Evolutionary conservation across 2,113 vertebrate genomes (phyloP), one percentile per base, ranked within the genome.

Genomic region (Mirounga angustirostris): DNA sequence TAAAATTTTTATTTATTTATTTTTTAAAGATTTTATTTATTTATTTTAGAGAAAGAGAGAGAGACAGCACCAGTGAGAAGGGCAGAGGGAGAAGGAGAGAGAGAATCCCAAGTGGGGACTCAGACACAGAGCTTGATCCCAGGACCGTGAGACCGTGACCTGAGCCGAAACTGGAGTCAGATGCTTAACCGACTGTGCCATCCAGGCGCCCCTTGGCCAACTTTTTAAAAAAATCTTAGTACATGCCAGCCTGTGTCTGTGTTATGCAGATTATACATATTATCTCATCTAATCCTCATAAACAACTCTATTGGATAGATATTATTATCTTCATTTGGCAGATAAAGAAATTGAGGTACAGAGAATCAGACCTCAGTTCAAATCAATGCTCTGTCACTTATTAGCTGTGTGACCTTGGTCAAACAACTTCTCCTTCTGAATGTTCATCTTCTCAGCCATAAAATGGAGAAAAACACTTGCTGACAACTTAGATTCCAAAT

Each of bases 381-480:
- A 52, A 74, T 73, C 33, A 43, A 19, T 40, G 50, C 33, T 36
- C 81, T 89, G 30, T 89, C n/a, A 50, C 12, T 56, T 69, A 58
- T 12, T 69, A 88, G 63, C 40, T 92, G 5, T 21, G 2, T 54
- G 22, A 95, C 8, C 76, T 22, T 73, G 95, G 30, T 40, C 33
- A 71, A 65, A 71, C 14, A 50, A 18, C 9, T 24, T 63, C 33
- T 59, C 73, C 24, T 74, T 56, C 26, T 81, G 67, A 50, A 36
- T 36, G 81, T 82, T 87, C 83, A 56, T 81, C 91, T 85, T 30
- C 33, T 85, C 93, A 89, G 59, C 78, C 80, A 52, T 79, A 40
- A 94, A 91, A 59, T 21, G 50, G 36, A 78, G 12, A 28, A 9
- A 9, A 36, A 71, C 19, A 33, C 65, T 59, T 67, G 33, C 22